Conservation (phyloP, 2,888 invertebrate species). For the Laothoe populi region DNA sequence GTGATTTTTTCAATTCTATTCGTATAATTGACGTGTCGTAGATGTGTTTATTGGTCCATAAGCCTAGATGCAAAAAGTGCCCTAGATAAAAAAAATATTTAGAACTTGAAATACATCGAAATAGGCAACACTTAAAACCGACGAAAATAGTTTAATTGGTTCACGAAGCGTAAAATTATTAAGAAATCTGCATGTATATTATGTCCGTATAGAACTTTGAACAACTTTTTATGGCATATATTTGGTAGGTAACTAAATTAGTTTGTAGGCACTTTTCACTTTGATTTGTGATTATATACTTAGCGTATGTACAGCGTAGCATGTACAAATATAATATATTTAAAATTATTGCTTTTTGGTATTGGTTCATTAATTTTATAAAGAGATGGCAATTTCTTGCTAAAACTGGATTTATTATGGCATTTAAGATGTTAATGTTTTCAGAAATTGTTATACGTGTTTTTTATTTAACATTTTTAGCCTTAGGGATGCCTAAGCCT, state of each 20-base stretch:
- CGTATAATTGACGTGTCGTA: slow-evolving; percentile 73
- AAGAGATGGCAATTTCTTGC: slow-evolving; percentile 21
- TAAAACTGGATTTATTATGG: not conserved
- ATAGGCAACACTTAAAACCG: no score
- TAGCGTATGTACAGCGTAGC: slow-evolving; percentile 21
- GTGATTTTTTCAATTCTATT: slow-evolving; percentile 46
- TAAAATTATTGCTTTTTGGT: slow-evolving; percentile 56
- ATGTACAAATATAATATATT: slow-evolving; percentile 29
- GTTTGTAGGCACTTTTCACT: slow-evolving; percentile 12
- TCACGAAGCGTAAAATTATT: not conserved
- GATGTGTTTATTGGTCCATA: slow-evolving; percentile 67
- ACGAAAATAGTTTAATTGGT: no score
- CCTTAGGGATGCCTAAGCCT: no score
- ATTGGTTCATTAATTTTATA: slow-evolving; percentile 40
- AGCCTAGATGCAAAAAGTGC: slow-evolving; percentile 34
- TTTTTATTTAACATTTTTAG: no score
- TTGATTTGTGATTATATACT: slow-evolving; percentile 5
- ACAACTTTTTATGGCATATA: no score
- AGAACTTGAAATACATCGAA: not conserved
- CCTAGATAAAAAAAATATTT: not conserved
- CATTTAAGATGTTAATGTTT: not conserved
- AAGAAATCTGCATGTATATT: no score
- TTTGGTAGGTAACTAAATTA: not conserved
- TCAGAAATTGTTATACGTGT: no score
- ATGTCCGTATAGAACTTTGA: no score